A percentile compares a stretch with the other conserved stretches of the same genome.
These are phyloP conservation scores for Crypturellus undulatus DNA, from an alignment of 2,113 vertebrate genomes.

Conservation along the genomic window DNA sequence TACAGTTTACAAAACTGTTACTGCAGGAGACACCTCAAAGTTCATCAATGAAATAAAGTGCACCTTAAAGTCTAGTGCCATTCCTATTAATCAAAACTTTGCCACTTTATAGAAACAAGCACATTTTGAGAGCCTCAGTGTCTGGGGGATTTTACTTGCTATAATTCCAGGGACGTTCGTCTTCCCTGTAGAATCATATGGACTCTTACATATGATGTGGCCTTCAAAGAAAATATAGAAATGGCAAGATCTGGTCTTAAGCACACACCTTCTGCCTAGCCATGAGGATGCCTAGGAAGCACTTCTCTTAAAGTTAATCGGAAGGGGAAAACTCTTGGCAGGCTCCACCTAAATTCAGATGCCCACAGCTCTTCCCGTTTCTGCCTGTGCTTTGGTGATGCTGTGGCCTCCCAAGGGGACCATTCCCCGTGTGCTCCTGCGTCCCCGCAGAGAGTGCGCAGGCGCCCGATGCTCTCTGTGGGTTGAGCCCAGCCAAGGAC, in stretches of 20 bases:
- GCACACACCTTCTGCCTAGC: fast-evolving
- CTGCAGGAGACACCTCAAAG: conserved; percentile 48
- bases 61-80: background rate
- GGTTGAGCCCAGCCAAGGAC: background rate
- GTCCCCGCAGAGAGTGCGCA: background rate
- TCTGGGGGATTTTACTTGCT: background rate
- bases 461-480: background rate
- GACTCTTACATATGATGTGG: fast-evolving
- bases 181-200: background rate
- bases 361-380: background rate
- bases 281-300: background rate
- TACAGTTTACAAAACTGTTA: conserved; percentile 45
- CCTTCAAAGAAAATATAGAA: background rate
- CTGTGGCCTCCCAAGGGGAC: background rate
- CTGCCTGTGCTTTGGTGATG: background rate
- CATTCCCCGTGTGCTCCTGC: background rate
- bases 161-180: background rate
- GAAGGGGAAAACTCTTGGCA: background rate
- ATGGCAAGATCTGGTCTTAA: background rate
- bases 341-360: background rate
- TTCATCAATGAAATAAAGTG: conserved; percentile 60
- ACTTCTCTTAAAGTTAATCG: background rate
- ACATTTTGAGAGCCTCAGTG: background rate
- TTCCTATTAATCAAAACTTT: conserved; percentile 49
- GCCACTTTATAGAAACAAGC: background rate